Percentiles rank a stretch among this genome's conserved stretches.
Conservation (phyloP, 2,113 vertebrate genomes). For the cattle (Bos taurus) region ARS-UCD2.0 NC_037357.1:14874001-14874500, state of each 20-base stretch:
- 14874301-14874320: background rate
- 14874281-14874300: background rate
- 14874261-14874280: background rate
- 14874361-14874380: background rate
- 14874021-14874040: background rate
- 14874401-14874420: background rate
- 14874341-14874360: background rate
- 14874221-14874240: background rate
- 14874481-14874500: background rate
- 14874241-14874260: background rate
- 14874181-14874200: background rate
- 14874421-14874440: background rate
- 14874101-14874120: background rate
- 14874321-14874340: background rate
- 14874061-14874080: background rate
- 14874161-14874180: background rate
- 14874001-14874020: background rate
- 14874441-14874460: background rate
- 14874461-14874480: background rate
- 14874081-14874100: background rate
- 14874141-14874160: conserved; percentile 5
- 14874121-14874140: background rate
- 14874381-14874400: conserved; percentile 10
- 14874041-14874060: background rate
- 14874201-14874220: conserved; percentile 35